Percentiles rank a stretch among this genome's conserved stretches.
Conservation (phyloP, 2,113 vertebrate genomes). For the Papio anubis region DNA sequence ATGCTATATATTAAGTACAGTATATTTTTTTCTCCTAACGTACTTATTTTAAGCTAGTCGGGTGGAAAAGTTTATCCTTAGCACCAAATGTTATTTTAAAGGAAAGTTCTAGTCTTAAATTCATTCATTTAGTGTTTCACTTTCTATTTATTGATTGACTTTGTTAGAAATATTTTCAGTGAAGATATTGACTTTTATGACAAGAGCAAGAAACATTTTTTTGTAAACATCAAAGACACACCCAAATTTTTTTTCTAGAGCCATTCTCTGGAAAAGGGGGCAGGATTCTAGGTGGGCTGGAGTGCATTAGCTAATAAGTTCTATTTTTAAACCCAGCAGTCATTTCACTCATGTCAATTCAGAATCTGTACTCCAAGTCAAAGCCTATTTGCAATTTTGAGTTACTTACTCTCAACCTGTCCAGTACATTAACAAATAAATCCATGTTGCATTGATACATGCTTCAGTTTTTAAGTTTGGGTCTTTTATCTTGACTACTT, state of each 20-base stretch:
- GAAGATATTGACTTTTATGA: constrained; percentile 4
- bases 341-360: background rate
- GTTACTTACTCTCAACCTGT: background rate
- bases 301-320: background rate
- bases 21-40: background rate
- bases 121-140: background rate
- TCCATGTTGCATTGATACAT: background rate
- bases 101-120: background rate
- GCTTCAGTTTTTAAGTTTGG: background rate
- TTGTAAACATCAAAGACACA: background rate
- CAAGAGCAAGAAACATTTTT: background rate
- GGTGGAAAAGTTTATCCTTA: background rate
- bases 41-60: background rate
- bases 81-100: background rate
- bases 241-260: background rate
- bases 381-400: background rate
- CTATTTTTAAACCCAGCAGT: background rate
- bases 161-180: constrained; percentile 12
- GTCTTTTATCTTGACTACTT: background rate
- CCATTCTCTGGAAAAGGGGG: background rate
- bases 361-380: background rate
- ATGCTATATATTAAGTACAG: background rate
- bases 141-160: background rate
- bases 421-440: background rate
- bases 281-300: background rate